Percentiles rank a stretch among this genome's conserved stretches.
These are phyloP conservation scores for Brachyalestes nurse DNA, from an alignment of 2,797 vertebrate genomes.

Conservation along the genomic window DNA sequence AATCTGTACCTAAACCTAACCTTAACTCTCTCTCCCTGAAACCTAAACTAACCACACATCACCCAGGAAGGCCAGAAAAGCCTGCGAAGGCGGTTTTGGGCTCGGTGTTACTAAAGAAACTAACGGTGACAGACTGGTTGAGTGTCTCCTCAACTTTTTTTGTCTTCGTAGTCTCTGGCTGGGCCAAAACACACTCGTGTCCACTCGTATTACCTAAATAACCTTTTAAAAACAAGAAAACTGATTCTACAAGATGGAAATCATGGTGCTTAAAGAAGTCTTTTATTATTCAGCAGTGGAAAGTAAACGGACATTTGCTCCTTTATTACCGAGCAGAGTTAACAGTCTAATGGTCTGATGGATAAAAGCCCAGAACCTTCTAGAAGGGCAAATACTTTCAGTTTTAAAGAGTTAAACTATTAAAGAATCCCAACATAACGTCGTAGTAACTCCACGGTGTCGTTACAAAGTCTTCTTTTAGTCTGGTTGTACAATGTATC, in stretches of 20 bases:
- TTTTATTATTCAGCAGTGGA: background rate
- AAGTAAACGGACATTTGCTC: slow-evolving; percentile 8
- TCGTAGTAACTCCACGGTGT: background rate
- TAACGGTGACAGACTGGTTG: background rate
- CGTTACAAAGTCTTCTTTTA: background rate
- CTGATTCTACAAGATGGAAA: background rate
- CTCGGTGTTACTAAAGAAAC: background rate
- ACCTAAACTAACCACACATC: background rate
- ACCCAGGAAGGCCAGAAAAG: background rate
- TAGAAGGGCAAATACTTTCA: background rate
- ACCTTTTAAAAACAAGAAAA: background rate
- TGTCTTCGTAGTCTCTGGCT: background rate
- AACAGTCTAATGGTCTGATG: background rate
- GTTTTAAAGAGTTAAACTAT: background rate
- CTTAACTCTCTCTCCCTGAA: background rate
- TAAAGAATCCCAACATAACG: background rate
- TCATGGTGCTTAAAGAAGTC: background rate
- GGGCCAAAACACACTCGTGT: background rate
- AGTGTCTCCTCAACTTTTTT: background rate
- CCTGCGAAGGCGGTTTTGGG: background rate
- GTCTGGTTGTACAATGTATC: background rate
- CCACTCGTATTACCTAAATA: background rate
- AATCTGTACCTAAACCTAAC: background rate
- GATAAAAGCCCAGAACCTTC: background rate
- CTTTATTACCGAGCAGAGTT: background rate